Percentiles rank a stretch among this genome's conserved stretches.
Evolutionary conservation across 2,113 vertebrate genomes (phyloP).

Genomic region (Grantiella picta): DNA sequence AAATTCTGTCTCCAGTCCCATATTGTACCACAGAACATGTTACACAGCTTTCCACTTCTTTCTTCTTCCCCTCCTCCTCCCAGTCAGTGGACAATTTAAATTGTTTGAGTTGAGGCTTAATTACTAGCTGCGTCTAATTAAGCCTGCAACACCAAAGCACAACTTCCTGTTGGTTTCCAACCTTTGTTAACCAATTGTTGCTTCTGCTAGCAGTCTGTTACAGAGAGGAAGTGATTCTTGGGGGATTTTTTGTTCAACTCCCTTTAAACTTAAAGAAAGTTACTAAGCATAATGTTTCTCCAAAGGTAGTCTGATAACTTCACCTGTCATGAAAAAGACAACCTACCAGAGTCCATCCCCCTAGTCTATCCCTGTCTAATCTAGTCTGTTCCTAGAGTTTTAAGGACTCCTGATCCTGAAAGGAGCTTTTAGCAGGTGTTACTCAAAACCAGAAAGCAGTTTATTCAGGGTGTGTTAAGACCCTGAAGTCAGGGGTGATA

Average conservation of each 20-base stretch:
- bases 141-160: not conserved
- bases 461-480: not conserved
- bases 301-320: not conserved
- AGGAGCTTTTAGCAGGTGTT: not conserved
- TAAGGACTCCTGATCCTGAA: not conserved
- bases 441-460: not conserved
- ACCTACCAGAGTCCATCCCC: not conserved
- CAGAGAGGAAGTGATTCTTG: not conserved
- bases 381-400: not conserved
- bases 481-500: not conserved
- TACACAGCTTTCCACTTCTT: not conserved
- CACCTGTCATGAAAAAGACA: not conserved
- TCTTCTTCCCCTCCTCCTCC: not conserved
- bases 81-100: not conserved
- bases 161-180: not conserved
- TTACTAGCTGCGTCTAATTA: not conserved
- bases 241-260: not conserved
- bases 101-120: not conserved
- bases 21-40: not conserved
- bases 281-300: not conserved
- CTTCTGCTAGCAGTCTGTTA: not conserved
- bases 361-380: not conserved
- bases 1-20: not conserved
- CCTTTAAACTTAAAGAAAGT: not conserved
- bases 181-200: rapidly evolving